Percentiles rank a stretch among this genome's conserved stretches.
Conservation (phyloP, 2,888 invertebrate genomes). For the Sesia bembeciformis region DNA sequence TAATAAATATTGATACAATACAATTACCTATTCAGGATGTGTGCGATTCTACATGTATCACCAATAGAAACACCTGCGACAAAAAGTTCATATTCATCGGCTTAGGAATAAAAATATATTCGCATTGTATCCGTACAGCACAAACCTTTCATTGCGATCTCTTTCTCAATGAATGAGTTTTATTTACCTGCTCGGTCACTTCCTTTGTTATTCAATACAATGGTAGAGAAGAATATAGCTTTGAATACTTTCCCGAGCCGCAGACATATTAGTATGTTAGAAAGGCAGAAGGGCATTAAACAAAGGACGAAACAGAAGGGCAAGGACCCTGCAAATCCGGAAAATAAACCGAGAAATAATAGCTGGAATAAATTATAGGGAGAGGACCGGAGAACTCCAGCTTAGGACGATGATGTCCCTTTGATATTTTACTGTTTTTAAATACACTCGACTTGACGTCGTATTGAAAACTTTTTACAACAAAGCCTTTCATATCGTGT, state of each 20-base stretch:
- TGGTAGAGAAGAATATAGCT: neutral
- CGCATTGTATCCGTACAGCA: neutral
- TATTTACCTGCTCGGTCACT: constrained; percentile 1
- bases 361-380: constrained; percentile 25
- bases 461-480: too few relatives aligned
- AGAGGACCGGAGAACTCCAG: constrained; percentile 1
- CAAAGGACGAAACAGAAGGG: constrained; percentile 6
- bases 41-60: too few relatives aligned
- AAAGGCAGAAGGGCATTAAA: neutral
- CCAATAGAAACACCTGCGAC: too few relatives aligned
- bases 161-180: constrained; percentile 1
- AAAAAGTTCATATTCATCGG: too few relatives aligned
- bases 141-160: neutral
- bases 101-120: neutral
- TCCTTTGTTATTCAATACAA: neutral
- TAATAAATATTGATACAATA: too few relatives aligned
- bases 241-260: neutral
- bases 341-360: constrained; percentile 26
- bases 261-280: neutral
- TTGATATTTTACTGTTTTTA: neutral
- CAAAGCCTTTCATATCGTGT: too few relatives aligned
- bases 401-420: neutral
- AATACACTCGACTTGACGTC: too few relatives aligned
- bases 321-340: constrained; percentile 16
- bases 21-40: too few relatives aligned